phyloP scores from a whole-genome alignment of 2,797 vertebrate genomes.

The Xiphophorus birchmanni region DNA sequence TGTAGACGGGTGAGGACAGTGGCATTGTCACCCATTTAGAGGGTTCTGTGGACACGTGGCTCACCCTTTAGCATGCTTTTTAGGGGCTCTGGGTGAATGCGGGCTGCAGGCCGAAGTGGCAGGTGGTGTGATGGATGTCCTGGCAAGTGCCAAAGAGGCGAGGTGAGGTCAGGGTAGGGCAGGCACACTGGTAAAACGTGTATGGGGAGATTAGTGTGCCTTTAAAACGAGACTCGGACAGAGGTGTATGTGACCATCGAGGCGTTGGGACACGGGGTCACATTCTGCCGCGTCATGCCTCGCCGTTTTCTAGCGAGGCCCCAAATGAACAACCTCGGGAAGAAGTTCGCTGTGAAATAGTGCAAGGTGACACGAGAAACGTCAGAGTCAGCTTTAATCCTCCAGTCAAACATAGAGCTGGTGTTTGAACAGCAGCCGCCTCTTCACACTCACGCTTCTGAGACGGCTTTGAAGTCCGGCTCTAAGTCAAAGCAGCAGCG shows the following conservation, averaged over 20 bases:
- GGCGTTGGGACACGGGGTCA: conserved; percentile 58
- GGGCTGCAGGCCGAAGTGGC: conserved; percentile 61
- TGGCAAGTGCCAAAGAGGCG: conserved; percentile 64
- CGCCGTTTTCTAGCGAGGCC: conserved; percentile 20
- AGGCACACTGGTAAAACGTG: conserved; percentile 55
- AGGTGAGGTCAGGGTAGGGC: conserved; percentile 72
- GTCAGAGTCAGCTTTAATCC: conserved; percentile 32
- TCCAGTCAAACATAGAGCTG: conserved; percentile 24
- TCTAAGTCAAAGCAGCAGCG: conserved; percentile 48
- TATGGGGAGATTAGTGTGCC: conserved; percentile 67
- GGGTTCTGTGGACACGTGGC: conserved; percentile 69
- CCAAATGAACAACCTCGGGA: conserved; percentile 36
- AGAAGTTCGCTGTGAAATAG: conserved; percentile 34
- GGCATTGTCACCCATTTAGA: conserved; percentile 80
- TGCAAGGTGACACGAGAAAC: conserved; percentile 38
- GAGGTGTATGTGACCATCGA: conserved; percentile 22
- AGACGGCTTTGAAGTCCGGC: conserved; percentile 59
- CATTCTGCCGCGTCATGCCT: conserved; percentile 52
- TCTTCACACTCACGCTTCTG: conserved; percentile 30
- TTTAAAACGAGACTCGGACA: conserved; percentile 47
- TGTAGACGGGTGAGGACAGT: conserved; percentile 69
- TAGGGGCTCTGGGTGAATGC: conserved; percentile 56
- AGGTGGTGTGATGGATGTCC: conserved; percentile 79
- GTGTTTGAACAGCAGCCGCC: conserved; percentile 25
- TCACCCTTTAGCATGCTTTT: conserved; percentile 65